A percentile compares a stretch with the other conserved stretches of the same genome.
Conservation (phyloP, 2,113 vertebrate species). For the Psammodynastes pulverulentus region DNA sequence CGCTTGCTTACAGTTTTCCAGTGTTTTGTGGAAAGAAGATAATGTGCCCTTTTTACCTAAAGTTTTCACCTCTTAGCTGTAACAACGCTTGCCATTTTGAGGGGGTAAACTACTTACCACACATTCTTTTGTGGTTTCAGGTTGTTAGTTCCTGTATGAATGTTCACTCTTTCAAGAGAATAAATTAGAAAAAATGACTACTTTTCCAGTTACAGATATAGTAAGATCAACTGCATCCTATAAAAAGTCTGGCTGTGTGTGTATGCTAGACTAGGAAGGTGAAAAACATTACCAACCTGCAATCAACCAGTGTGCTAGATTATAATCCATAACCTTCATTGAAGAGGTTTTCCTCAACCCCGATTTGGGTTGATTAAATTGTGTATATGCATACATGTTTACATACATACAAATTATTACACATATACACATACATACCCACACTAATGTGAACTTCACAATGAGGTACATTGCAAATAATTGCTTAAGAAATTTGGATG, state of each 20-base stretch:
- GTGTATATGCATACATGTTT: background rate
- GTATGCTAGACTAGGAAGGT: background rate
- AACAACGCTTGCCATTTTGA: constrained; percentile 33
- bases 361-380: background rate
- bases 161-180: constrained; percentile 51
- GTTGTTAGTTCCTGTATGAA: constrained; percentile 69
- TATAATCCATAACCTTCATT: background rate
- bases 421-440: background rate
- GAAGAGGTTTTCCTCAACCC: background rate
- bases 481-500: background rate
- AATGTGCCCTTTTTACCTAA: background rate
- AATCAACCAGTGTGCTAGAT: background rate
- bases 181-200: constrained; percentile 34
- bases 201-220: constrained; percentile 51
- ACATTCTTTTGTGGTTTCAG: constrained; percentile 57
- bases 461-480: background rate
- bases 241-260: constrained; percentile 8
- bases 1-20: background rate
- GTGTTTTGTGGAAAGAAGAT: constrained; percentile 21
- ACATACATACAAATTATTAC: background rate
- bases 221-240: background rate
- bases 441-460: background rate
- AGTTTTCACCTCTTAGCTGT: background rate
- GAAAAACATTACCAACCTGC: background rate
- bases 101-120: constrained; percentile 1